Conservation (phyloP, 1,140 invertebrate species). For the Drosophila simulans region DNA sequence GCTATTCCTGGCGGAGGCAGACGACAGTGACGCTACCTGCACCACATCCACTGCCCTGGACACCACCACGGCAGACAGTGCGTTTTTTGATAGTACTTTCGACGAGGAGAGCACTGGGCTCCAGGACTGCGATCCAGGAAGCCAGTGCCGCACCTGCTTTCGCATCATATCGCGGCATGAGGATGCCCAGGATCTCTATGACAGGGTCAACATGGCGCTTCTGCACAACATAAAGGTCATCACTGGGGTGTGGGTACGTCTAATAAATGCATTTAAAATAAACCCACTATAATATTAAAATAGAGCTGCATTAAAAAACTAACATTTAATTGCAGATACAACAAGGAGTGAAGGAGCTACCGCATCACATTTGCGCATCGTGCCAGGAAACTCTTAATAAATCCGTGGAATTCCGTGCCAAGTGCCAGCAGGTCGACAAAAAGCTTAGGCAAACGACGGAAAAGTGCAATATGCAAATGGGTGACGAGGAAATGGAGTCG, state of each 20-base stretch:
- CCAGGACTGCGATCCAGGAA: neutral
- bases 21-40: neutral
- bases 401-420: slow-evolving; percentile 54
- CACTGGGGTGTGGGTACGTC: slow-evolving; percentile 55
- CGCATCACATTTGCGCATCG: slow-evolving; percentile 34
- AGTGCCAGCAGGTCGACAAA: slow-evolving; percentile 42
- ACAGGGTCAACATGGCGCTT: slow-evolving; percentile 32
- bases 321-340: slow-evolving; percentile 28
- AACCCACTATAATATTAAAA: no score
- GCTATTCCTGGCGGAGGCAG: slow-evolving; percentile 9
- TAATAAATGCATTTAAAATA: no score
- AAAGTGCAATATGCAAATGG: neutral
- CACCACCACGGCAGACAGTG: slow-evolving; percentile 9
- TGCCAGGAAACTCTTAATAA: slow-evolving; percentile 40
- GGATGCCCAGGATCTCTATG: slow-evolving; percentile 41
- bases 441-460: slow-evolving; percentile 6
- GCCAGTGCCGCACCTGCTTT: slow-evolving; percentile 53
- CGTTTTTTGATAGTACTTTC: slow-evolving; percentile 4
- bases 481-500: slow-evolving; percentile 21
- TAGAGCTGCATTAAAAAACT: neutral
- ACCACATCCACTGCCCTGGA: neutral
- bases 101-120: slow-evolving; percentile 10
- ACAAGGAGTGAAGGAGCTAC: slow-evolving; percentile 12
- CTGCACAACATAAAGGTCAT: slow-evolving; percentile 49
- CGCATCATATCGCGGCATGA: slow-evolving; percentile 13